Conservation (phyloP, 2,888 invertebrate genomes). For the Agrotis puta region DNA sequence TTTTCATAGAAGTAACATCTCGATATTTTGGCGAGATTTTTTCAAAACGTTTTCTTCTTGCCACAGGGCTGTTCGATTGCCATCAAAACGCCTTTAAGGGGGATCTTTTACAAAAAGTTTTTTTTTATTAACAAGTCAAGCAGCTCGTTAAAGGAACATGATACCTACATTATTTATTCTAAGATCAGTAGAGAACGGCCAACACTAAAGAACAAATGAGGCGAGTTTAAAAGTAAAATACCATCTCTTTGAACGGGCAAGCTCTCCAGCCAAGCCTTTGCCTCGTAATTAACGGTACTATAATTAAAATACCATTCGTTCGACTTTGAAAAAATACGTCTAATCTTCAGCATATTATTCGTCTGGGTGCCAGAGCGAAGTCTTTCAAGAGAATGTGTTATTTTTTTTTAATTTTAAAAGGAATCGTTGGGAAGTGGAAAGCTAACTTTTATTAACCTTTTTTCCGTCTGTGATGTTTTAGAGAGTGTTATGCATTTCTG, state of each 20-base stretch:
- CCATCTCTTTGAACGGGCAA: slow-evolving; percentile 51
- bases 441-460: slow-evolving; percentile 7
- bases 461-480: slow-evolving; percentile 4
- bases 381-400: slow-evolving; percentile 41
- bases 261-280: slow-evolving; percentile 65
- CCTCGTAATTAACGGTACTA: slow-evolving; percentile 85
- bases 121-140: neutral
- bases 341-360: slow-evolving; percentile 63
- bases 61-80: too few species aligned
- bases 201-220: slow-evolving; percentile 51
- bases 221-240: slow-evolving; percentile 57
- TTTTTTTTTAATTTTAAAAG: slow-evolving; percentile 25
- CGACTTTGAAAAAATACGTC: slow-evolving; percentile 76
- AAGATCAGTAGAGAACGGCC: slow-evolving; percentile 32
- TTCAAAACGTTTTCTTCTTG: too few species aligned
- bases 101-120: neutral
- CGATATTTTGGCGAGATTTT: too few species aligned
- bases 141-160: slow-evolving; percentile 39
- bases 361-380: slow-evolving; percentile 45
- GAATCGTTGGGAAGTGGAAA: neutral
- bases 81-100: too few species aligned
- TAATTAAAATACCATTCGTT: slow-evolving; percentile 89
- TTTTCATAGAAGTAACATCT: too few species aligned
- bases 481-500: neutral
- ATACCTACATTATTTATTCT: slow-evolving; percentile 32